These are phyloP conservation scores for Chrysoperla carnea DNA, from an alignment of 1,140 invertebrate species.

Conservation along the genomic window DNA sequence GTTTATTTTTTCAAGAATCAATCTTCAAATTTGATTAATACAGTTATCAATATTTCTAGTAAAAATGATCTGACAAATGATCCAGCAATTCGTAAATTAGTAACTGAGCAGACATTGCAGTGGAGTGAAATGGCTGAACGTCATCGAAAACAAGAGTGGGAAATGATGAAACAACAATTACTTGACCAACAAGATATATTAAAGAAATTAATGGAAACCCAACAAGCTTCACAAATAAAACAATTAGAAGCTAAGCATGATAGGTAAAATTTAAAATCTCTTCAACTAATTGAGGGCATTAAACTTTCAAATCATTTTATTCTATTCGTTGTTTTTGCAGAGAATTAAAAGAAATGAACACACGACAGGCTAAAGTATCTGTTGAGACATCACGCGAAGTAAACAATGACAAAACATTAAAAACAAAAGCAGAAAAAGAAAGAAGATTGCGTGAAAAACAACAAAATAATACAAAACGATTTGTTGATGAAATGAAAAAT, in stretches of 20 bases:
- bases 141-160: slow-evolving; percentile 86
- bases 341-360: slow-evolving; percentile 93
- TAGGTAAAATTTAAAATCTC: slow-evolving; percentile 30
- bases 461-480: slow-evolving; percentile 97
- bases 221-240: slow-evolving; percentile 77
- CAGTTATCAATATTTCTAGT: slow-evolving; percentile 28
- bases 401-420: slow-evolving; percentile 84
- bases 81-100: slow-evolving; percentile 57
- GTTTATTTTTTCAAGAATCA: no score
- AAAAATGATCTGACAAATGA: slow-evolving; percentile 67
- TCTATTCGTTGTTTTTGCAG: slow-evolving; percentile 29
- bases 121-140: slow-evolving; percentile 83
- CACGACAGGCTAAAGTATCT: slow-evolving; percentile 84
- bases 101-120: slow-evolving; percentile 78
- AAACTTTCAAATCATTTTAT: neutral
- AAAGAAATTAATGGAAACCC: slow-evolving; percentile 66
- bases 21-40: slow-evolving; percentile 1
- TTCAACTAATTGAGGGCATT: neutral
- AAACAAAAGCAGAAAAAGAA: slow-evolving; percentile 95
- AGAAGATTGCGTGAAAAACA: slow-evolving; percentile 85
- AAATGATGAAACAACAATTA: slow-evolving; percentile 62
- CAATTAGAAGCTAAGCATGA: slow-evolving; percentile 81
- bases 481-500: slow-evolving; percentile 90
- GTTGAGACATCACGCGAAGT: slow-evolving; percentile 92
- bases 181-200: slow-evolving; percentile 72